phyloP scores from a whole-genome alignment of 1,140 invertebrate genomes.

The Marisa cornuarietis region DNA sequence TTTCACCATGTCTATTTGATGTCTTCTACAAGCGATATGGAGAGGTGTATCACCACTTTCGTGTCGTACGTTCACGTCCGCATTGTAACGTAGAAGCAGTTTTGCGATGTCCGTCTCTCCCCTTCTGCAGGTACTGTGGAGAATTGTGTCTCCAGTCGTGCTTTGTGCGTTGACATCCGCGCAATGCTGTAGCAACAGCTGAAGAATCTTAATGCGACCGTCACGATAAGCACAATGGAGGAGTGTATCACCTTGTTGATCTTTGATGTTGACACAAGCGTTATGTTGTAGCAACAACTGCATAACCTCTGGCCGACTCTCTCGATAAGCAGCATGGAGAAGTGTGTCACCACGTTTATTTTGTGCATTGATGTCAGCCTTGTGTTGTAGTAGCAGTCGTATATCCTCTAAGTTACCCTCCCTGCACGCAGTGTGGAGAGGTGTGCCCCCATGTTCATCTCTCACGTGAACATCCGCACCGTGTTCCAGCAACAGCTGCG shows the following conservation, averaged over 20 bases:
- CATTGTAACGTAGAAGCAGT: slow-evolving; percentile 34
- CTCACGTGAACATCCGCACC: slow-evolving; percentile 68
- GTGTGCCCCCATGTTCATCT: slow-evolving; percentile 74
- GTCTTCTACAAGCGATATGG: slow-evolving; percentile 65
- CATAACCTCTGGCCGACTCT: slow-evolving; percentile 85
- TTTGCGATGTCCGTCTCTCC: slow-evolving; percentile 28
- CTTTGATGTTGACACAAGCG: slow-evolving; percentile 67
- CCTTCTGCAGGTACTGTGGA: background rate
- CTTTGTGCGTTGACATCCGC: background rate
- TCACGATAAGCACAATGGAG: slow-evolving; percentile 34
- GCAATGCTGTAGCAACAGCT: background rate
- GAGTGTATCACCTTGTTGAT: slow-evolving; percentile 58
- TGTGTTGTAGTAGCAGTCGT: slow-evolving; percentile 77
- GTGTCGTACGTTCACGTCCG: slow-evolving; percentile 79
- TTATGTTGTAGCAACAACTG: slow-evolving; percentile 70
- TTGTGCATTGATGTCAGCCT: slow-evolving; percentile 83
- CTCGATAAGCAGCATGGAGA: slow-evolving; percentile 89
- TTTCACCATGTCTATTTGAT: slow-evolving; percentile 77
- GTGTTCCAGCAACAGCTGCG: slow-evolving; percentile 68
- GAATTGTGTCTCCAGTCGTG: background rate
- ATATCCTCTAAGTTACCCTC: slow-evolving; percentile 92
- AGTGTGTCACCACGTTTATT: slow-evolving; percentile 88
- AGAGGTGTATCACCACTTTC: slow-evolving; percentile 50
- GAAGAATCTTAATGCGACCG: slow-evolving; percentile 28
- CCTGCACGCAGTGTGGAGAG: slow-evolving; percentile 88